Conservation (phyloP, 2,797 vertebrate species). For the Champsocephalus gunnari region DNA sequence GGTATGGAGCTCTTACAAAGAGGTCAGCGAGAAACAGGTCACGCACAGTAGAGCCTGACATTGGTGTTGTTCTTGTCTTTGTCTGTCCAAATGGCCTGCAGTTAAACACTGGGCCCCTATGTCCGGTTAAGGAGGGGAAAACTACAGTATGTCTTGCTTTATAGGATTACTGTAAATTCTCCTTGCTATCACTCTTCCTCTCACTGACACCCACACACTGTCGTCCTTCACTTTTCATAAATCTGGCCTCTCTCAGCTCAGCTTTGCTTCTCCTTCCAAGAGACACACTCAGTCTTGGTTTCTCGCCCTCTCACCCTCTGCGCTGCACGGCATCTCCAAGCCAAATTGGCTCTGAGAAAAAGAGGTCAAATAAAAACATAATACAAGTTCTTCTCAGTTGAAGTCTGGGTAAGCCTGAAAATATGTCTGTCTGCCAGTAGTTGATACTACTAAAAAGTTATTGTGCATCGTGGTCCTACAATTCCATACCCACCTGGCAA, state of each 20-base stretch:
- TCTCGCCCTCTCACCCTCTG: conserved; percentile 64
- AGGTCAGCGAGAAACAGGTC: conserved; percentile 57
- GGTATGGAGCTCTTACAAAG: conserved; percentile 59
- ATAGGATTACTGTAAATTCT: conserved; percentile 46
- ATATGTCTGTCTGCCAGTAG: conserved; percentile 66
- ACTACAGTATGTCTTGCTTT: conserved; percentile 14
- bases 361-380: conserved; percentile 64
- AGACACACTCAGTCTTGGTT: conserved; percentile 66
- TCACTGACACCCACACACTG: conserved; percentile 16
- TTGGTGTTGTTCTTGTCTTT: conserved; percentile 65
- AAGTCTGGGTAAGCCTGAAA: conserved; percentile 64
- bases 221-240: conserved; percentile 42
- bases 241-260: conserved; percentile 46
- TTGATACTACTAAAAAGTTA: conserved; percentile 37
- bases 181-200: conserved; percentile 13
- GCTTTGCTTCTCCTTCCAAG: conserved; percentile 57
- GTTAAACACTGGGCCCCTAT: conserved; percentile 41
- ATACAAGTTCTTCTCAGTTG: conserved; percentile 55
- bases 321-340: conserved; percentile 54
- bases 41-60: conserved; percentile 64
- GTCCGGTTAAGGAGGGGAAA: conserved; percentile 14
- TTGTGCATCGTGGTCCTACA: conserved; percentile 25
- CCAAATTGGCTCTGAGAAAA: conserved; percentile 73
- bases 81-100: conserved; percentile 56
- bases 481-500: conserved; percentile 36